A percentile compares a stretch with the other conserved stretches of the same genome.
Evolutionary conservation across 92 coral and sea anemone genomes (phyloP).

Genomic region (Paragorgia papillata): DNA sequence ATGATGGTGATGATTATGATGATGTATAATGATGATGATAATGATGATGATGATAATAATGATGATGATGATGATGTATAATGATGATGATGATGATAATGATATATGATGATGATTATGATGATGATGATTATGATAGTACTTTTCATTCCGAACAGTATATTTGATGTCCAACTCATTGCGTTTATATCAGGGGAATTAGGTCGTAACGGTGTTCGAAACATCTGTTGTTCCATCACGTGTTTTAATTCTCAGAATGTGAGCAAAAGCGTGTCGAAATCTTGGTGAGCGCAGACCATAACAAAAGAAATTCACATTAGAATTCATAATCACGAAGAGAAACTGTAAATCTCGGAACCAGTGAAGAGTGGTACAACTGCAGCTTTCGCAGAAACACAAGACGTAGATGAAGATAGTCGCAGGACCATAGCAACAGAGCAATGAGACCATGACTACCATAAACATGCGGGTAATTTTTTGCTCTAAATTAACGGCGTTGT

Average conservation of each 20-base stretch:
- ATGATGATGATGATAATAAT: no score
- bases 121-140: no score
- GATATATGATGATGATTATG: no score
- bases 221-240: no score
- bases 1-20: no score
- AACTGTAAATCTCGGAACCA: conserved; percentile 92
- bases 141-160: no score
- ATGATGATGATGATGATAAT: no score
- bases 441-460: conserved; percentile 74
- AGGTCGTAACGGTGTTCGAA: no score
- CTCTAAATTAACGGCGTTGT: conserved; percentile 52
- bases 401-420: conserved; percentile 76
- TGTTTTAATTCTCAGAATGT: conserved; percentile 4
- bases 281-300: conserved; percentile 58
- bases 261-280: conserved; percentile 20
- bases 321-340: conserved; percentile 78
- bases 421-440: conserved; percentile 75
- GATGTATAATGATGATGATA: no score
- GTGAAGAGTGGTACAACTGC: conserved; percentile 71
- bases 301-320: conserved; percentile 90
- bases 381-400: conserved; percentile 73
- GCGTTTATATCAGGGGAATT: no score
- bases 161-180: no score
- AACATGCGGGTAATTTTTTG: conserved; percentile 85
- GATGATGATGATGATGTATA: no score